Evolutionary conservation across 2,888 invertebrate genomes (phyloP).

Genomic region (Melolontha melolontha): DNA sequence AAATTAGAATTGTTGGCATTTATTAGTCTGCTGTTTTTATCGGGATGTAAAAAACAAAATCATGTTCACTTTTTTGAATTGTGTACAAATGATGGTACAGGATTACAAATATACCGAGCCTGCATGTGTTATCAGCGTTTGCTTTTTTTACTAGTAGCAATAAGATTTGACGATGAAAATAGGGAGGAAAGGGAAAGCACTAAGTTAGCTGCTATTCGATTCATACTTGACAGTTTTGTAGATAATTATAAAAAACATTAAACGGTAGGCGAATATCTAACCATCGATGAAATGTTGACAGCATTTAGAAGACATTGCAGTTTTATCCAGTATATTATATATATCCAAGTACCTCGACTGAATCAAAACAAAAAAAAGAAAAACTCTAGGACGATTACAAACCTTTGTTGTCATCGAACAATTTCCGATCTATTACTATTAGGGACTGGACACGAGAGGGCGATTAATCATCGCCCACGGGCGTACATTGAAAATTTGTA

Average conservation of each 20-base stretch:
- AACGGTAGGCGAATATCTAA: slow-evolving; percentile 42
- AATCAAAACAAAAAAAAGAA: too few relatives aligned
- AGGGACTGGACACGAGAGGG: too few relatives aligned
- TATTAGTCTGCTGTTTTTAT: slow-evolving; percentile 47
- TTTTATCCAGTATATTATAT: too few relatives aligned
- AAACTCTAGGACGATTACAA: too few relatives aligned
- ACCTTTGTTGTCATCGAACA: too few relatives aligned
- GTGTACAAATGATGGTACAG: too few relatives aligned
- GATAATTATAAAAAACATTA: slow-evolving; percentile 45
- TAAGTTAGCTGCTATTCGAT: slow-evolving; percentile 44
- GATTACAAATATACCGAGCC: slow-evolving; percentile 49
- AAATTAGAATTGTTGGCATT: slow-evolving; percentile 49
- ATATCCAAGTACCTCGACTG: too few relatives aligned
- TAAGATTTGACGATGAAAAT: slow-evolving; percentile 43
- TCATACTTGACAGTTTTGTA: slow-evolving; percentile 40
- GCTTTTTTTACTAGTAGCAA: slow-evolving; percentile 44
- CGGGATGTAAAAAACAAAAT: slow-evolving; percentile 49
- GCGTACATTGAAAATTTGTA: too few relatives aligned
- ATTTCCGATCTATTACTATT: too few relatives aligned
- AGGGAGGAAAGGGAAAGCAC: slow-evolving; percentile 28
- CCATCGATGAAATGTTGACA: slow-evolving; percentile 44
- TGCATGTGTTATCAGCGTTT: slow-evolving; percentile 47
- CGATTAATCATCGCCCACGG: too few relatives aligned
- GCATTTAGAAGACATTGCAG: too few relatives aligned
- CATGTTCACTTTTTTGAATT: slow-evolving; percentile 50